phyloP scores from a whole-genome alignment of 2,888 invertebrate genomes.

The Julus scandinavius region DNA sequence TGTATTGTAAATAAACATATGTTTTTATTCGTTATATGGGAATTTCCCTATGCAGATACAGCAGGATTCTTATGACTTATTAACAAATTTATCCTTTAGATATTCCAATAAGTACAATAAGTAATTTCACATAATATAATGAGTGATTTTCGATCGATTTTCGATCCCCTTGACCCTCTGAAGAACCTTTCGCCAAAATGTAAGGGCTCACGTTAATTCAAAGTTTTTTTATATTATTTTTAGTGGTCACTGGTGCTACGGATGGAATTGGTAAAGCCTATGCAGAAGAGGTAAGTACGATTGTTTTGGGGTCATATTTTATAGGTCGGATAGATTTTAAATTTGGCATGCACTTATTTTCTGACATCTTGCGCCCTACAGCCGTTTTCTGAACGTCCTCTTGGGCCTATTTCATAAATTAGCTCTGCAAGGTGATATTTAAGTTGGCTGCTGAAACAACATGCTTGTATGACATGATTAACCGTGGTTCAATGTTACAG shows the following conservation, averaged over 20 bases:
- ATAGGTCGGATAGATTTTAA: not conserved
- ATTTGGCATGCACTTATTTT: constrained; percentile 3
- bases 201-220: not conserved
- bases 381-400: not conserved
- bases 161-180: too few species aligned
- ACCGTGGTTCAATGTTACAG: too few species aligned
- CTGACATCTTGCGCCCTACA: not conserved
- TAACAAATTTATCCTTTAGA: too few species aligned
- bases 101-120: too few species aligned
- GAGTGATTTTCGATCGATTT: too few species aligned
- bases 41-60: too few species aligned
- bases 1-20: too few species aligned
- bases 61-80: too few species aligned
- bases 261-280: constrained; percentile 62
- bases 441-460: not conserved
- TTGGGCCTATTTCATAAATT: not conserved
- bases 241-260: constrained; percentile 62
- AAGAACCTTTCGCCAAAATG: not conserved
- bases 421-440: not conserved
- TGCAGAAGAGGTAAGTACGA: constrained; percentile 60
- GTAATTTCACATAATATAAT: too few species aligned
- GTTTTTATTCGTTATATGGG: too few species aligned
- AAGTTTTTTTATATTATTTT: constrained; percentile 4
- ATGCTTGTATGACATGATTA: not conserved
- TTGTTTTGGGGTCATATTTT: not conserved